Evolutionary conservation across 92 coral and sea anemone genomes (phyloP).

Genomic region (Virgularia gustaviana): DNA sequence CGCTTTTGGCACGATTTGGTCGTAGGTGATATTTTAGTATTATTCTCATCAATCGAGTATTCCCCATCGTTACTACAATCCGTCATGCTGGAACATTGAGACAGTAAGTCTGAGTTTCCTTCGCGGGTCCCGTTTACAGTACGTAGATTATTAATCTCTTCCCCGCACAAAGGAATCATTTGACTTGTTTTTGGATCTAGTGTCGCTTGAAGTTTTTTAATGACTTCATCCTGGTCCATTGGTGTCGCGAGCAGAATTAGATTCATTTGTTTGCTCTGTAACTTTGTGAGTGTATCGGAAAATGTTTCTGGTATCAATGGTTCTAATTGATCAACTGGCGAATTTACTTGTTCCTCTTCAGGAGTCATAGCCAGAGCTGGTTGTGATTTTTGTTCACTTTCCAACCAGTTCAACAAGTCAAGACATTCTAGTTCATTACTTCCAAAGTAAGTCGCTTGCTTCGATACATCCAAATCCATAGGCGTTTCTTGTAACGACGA

Average conservation of each 20-base stretch:
- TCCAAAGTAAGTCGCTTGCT: no score
- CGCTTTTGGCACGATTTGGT: background rate
- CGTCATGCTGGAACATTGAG: background rate
- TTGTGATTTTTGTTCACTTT: background rate
- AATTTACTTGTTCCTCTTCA: background rate
- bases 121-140: background rate
- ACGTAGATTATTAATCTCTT: no score
- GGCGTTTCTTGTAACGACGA: no score
- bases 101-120: background rate
- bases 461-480: no score
- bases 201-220: background rate
- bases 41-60: background rate
- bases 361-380: background rate
- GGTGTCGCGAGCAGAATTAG: conserved; percentile 25
- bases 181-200: conserved; percentile 15
- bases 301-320: background rate
- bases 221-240: conserved; percentile 7
- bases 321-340: background rate
- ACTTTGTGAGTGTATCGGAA: conserved; percentile 8
- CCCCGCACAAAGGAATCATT: conserved; percentile 32
- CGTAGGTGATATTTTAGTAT: no score
- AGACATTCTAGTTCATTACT: background rate
- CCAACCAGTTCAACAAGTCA: background rate
- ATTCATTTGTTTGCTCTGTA: conserved; percentile 20
- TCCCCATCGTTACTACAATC: background rate